phyloP scores from a whole-genome alignment of 2,113 vertebrate genomes.

The Spermophilus dauricus region DNA sequence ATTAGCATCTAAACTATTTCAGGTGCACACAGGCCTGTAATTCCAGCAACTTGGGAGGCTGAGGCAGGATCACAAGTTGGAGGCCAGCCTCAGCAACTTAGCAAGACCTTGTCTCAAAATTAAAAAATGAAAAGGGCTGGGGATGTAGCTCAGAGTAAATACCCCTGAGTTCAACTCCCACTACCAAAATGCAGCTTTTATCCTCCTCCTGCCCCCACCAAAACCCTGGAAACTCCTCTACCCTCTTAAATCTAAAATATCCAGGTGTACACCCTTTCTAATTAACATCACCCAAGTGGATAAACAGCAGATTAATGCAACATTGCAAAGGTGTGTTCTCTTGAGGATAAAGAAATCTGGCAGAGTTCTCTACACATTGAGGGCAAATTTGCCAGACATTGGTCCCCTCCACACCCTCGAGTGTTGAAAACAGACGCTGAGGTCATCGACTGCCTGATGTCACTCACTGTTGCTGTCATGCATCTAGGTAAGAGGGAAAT shows the following conservation, averaged over 20 bases:
- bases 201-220: background rate
- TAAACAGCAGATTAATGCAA: background rate
- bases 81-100: background rate
- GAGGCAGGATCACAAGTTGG: background rate
- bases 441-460: background rate
- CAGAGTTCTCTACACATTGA: background rate
- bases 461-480: background rate
- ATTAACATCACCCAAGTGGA: background rate
- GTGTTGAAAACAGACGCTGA: background rate
- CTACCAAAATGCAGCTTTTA: background rate
- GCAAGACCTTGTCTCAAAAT: background rate
- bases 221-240: conserved; percentile 9
- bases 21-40: background rate
- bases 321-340: background rate
- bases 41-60: background rate
- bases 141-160: background rate
- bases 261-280: background rate
- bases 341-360: background rate
- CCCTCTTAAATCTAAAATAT: background rate
- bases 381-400: background rate
- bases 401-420: background rate
- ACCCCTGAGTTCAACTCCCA: background rate
- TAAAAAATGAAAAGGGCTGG: background rate
- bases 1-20: background rate
- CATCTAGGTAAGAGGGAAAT: background rate